These are phyloP conservation scores for Lasius platythorax DNA, from an alignment of 2,888 invertebrate genomes.

Conservation along the genomic window DNA sequence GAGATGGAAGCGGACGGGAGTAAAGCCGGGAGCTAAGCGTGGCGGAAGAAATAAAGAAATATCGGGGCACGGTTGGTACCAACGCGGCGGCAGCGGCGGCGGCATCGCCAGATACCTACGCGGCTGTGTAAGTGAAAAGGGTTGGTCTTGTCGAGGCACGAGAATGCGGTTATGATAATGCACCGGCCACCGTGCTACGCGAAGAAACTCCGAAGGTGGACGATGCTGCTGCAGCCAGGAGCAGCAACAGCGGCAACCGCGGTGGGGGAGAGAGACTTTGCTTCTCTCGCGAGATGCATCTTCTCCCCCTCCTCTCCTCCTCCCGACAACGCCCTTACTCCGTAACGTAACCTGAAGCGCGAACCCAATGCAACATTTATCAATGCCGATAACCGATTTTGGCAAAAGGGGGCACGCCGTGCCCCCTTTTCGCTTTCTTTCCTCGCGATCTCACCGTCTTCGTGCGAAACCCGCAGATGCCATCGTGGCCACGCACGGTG, in stretches of 20 bases:
- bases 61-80: slow-evolving; percentile 53
- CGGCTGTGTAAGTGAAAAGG: slow-evolving; percentile 73
- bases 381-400: slow-evolving; percentile 75
- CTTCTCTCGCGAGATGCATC: slow-evolving; percentile 39
- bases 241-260: slow-evolving; percentile 21
- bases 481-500: slow-evolving; percentile 57
- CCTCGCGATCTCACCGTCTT: slow-evolving; percentile 34
- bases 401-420: slow-evolving; percentile 56
- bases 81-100: slow-evolving; percentile 22
- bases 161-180: slow-evolving; percentile 86
- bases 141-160: slow-evolving; percentile 79
- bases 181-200: slow-evolving; percentile 85
- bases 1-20: slow-evolving; percentile 25
- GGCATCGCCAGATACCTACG: slow-evolving; percentile 51
- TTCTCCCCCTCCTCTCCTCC: background rate
- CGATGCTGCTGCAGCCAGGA: slow-evolving; percentile 32
- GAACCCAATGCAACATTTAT: slow-evolving; percentile 62
- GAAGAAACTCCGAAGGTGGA: slow-evolving; percentile 75
- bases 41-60: slow-evolving; percentile 69
- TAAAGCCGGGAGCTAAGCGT: slow-evolving; percentile 1
- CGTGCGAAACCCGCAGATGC: slow-evolving; percentile 58
- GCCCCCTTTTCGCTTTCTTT: slow-evolving; percentile 23
- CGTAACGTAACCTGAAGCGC: slow-evolving; percentile 63
- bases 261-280: slow-evolving; percentile 26
- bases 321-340: slow-evolving; percentile 43